Conservation (phyloP, 2,113 vertebrate genomes). For the Paedocypris sp. region DNA sequence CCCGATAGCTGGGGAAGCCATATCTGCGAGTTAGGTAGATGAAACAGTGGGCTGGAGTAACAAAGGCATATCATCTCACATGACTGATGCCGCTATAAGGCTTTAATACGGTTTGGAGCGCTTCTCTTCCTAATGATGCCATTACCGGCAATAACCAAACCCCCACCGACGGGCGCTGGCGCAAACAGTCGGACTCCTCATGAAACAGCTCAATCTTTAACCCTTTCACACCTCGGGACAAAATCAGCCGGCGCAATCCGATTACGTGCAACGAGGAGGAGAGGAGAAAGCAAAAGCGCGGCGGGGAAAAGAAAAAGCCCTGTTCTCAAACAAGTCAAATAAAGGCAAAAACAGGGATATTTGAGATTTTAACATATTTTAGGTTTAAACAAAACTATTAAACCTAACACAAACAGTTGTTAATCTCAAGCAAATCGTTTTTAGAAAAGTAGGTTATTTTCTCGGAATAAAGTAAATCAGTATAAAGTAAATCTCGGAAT, state of each 20-base stretch:
- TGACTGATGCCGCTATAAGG: constrained; percentile 12
- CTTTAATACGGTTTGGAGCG: constrained; percentile 27
- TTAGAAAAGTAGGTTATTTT: no score
- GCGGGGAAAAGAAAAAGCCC: no score
- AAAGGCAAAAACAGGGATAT: no score
- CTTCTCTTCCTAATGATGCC: constrained; percentile 20
- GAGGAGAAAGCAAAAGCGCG: no score
- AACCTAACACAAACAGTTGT: no score
- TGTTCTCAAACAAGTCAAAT: no score
- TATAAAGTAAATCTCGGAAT: no score
- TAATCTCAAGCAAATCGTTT: no score
- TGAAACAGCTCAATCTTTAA: constrained; percentile 8
- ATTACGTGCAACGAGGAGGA: no score
- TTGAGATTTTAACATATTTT: no score
- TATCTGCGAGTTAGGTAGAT: constrained; percentile 5
- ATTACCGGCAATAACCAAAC: constrained; percentile 23
- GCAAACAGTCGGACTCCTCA: background rate
- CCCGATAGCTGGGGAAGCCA: constrained; percentile 12
- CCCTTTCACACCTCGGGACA: background rate
- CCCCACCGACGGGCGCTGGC: background rate
- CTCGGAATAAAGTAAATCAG: no score
- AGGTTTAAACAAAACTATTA: no score
- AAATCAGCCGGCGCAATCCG: background rate
- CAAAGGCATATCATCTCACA: constrained; percentile 29
- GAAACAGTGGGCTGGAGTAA: constrained; percentile 12